Base-by-base conservation (phyloP, 1,140 invertebrate genomes). In the Hyposmocoma kahamanoa region DNA sequence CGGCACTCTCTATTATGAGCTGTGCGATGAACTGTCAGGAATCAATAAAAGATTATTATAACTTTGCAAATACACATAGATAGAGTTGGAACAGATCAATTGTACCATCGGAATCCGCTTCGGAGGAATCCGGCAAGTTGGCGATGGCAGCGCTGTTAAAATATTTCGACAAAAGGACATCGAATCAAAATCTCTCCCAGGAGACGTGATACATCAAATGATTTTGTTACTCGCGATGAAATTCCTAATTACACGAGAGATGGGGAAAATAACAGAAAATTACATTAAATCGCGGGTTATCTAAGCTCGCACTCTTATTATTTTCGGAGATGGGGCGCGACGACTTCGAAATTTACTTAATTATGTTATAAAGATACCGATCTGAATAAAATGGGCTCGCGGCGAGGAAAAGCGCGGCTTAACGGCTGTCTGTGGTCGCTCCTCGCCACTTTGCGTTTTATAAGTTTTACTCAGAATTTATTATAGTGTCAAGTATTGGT, bases 321-420 rank as follows among this genome's bases (percentile, higher is more conserved):
- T 76, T 17, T 73, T 75, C 49, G 56, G 57, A 66, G 59, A 65
- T 60, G 65, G 63, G 59, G 61, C 58, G 59, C 62, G 63, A 68
- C 56, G 66, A 71, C 65, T 67, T 72, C 55, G 59, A 78, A 78
- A 75, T 75, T 79, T 64, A 68, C 65, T 76, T 76, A 74, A 75
- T 75, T 72, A 72, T 66, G 54, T 73, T 74, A 68, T 73, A 65
- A 73, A 71, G 70, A 75, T 70, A 75, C 50, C 59, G 59, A 75
- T 73, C 66, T 57, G 53, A 63, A 66, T 62, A 65, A 72, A 69
- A 56, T 67, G 58, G 47, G 59, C 48, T 47, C 50, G 51, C 32
- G 32, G 10, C 5, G 32, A 8, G 15, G 32, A n/a, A 17, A n/a
- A 17, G 13, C 10, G 10, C 32, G 32, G 18, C 32, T n/a, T n/a